Percentiles rank a stretch among this genome's conserved stretches.
These are phyloP conservation scores for Cyprinella venusta DNA, from an alignment of 2,797 vertebrate genomes.

Conservation along the genomic window DNA sequence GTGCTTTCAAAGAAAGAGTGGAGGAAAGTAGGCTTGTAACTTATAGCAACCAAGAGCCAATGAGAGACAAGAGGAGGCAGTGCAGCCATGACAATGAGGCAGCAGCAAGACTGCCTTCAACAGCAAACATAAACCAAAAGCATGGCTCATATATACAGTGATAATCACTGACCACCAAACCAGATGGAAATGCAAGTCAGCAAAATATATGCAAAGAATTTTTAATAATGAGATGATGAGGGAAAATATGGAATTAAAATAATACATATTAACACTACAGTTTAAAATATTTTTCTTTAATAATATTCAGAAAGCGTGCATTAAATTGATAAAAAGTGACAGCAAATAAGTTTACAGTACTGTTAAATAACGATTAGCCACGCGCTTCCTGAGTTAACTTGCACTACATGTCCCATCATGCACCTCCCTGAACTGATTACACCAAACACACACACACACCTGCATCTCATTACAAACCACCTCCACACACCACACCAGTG, in stretches of 20 bases:
- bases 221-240: neutral
- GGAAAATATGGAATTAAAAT: neutral
- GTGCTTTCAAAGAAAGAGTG: constrained; percentile 66
- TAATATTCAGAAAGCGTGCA: neutral
- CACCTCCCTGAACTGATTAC: too few species aligned
- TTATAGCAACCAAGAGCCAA: constrained; percentile 90
- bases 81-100: constrained; percentile 85
- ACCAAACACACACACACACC: too few species aligned
- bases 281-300: neutral
- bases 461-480: too few species aligned
- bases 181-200: neutral
- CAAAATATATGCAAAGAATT: neutral
- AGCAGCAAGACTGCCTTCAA: constrained; percentile 52
- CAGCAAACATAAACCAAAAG: constrained; percentile 30
- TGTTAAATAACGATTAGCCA: neutral
- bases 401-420: too few species aligned
- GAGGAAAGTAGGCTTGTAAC: constrained; percentile 76
- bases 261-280: neutral
- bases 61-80: constrained; percentile 73
- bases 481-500: too few species aligned
- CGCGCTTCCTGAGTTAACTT: too few species aligned
- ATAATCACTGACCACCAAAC: neutral
- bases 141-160: neutral
- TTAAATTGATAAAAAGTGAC: neutral
- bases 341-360: neutral